Conservation (phyloP, 2,888 invertebrate genomes). For the Leptinotarsa tumamoca region DNA sequence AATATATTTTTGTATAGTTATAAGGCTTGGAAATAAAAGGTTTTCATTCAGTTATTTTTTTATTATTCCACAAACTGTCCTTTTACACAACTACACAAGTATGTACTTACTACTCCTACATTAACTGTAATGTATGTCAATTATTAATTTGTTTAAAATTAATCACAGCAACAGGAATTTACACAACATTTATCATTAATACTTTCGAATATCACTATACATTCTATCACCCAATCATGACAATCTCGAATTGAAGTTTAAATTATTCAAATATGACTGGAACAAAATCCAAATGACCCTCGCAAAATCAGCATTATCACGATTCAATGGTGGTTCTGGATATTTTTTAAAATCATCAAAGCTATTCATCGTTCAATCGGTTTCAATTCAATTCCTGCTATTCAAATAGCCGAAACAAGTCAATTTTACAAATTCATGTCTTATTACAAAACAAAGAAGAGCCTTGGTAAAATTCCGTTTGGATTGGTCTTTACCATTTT, state of each 20-base stretch:
- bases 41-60: conserved; percentile 45
- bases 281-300: too few species aligned
- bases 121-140: conserved; percentile 58
- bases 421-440: too few species aligned
- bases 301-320: too few species aligned
- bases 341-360: too few species aligned
- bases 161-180: conserved; percentile 68
- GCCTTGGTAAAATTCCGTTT: too few species aligned
- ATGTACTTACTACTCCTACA: conserved; percentile 57
- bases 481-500: too few species aligned
- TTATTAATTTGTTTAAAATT: conserved; percentile 59
- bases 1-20: conserved; percentile 8
- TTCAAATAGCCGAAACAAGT: too few species aligned
- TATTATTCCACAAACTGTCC: conserved; percentile 64
- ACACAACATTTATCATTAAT: conserved; percentile 61
- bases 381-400: too few species aligned
- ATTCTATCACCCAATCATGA: conserved; percentile 45
- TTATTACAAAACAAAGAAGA: too few species aligned
- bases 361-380: too few species aligned
- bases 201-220: conserved; percentile 56
- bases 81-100: conserved; percentile 65
- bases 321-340: too few species aligned
- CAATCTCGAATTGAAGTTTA: conserved; percentile 2
- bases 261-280: neutral
- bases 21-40: neutral